Percentiles rank a stretch among this genome's conserved stretches.
Conservation (phyloP, 2,888 invertebrate species). For the Netelia fuscicornis region DNA sequence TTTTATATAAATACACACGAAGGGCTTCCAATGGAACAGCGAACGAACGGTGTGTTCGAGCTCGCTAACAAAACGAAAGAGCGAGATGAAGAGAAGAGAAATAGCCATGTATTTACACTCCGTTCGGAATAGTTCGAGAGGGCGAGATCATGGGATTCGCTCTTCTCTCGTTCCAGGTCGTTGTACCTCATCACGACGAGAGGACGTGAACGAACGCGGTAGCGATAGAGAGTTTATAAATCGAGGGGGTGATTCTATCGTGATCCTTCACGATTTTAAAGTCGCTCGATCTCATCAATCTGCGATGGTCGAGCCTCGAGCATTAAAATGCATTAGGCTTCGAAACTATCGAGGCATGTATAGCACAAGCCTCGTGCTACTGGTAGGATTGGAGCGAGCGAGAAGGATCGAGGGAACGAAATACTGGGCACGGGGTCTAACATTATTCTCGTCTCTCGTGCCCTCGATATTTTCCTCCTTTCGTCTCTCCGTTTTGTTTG, state of each 20-base stretch:
- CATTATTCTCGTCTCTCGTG: constrained; percentile 38
- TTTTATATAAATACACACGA: constrained; percentile 35
- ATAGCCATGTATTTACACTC: constrained; percentile 60
- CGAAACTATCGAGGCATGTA: constrained; percentile 61
- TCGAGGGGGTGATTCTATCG: constrained; percentile 21
- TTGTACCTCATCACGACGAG: constrained; percentile 47
- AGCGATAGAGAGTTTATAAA: constrained; percentile 14
- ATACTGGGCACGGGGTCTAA: constrained; percentile 41
- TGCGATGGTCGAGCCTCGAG: constrained; percentile 65
- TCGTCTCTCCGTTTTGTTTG: constrained; percentile 47
- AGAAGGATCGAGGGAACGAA: constrained; percentile 38
- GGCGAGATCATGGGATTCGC: constrained; percentile 47
- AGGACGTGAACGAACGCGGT: constrained; percentile 10
- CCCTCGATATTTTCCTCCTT: constrained; percentile 47
- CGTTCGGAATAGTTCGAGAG: constrained; percentile 45
- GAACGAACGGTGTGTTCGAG: constrained; percentile 17
- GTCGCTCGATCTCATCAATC: constrained; percentile 76
- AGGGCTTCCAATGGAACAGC: constrained; percentile 53
- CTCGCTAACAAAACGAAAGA: constrained; percentile 28
- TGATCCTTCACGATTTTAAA: constrained; percentile 71
- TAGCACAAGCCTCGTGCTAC: constrained; percentile 50
- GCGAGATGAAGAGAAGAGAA: constrained; percentile 25
- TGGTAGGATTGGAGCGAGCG: background rate
- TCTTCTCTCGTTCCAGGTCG: constrained; percentile 54
- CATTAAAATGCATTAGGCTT: constrained; percentile 79